Conservation (phyloP, 2,888 invertebrate species). For the Odontomyia ornata region DNA sequence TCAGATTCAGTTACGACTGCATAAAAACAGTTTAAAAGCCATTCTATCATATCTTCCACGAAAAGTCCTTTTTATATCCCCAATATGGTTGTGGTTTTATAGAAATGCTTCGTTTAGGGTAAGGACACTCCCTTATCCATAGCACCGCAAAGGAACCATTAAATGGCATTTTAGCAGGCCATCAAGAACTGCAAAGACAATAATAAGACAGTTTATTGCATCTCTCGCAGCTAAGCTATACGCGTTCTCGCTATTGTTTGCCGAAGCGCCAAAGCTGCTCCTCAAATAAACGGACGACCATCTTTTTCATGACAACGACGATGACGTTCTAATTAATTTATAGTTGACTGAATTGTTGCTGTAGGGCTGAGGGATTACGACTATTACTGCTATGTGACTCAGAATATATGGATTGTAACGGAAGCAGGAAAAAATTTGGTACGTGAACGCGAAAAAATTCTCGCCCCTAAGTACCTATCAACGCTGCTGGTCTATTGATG, state of each 20-base stretch:
- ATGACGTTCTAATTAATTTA: constrained; percentile 27
- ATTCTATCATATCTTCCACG: constrained; percentile 19
- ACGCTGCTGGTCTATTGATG: background rate
- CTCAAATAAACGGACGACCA: background rate
- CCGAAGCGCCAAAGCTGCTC: background rate
- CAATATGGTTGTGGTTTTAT: constrained; percentile 27
- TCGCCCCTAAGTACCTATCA: background rate
- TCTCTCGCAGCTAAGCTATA: background rate
- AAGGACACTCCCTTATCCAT: background rate
- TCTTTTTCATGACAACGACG: constrained; percentile 9
- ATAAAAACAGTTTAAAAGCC: constrained; percentile 19
- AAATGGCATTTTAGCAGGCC: constrained; percentile 31
- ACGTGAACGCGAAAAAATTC: background rate
- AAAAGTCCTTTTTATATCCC: constrained; percentile 15
- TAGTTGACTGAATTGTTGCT: constrained; percentile 19
- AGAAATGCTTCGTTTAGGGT: background rate
- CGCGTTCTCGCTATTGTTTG: background rate
- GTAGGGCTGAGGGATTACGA: background rate
- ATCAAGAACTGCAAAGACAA: constrained; percentile 33
- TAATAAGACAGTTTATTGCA: constrained; percentile 18
- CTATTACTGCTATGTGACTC: background rate
- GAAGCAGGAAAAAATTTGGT: background rate
- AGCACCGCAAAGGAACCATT: constrained; percentile 5
- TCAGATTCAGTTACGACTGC: constrained; percentile 13
- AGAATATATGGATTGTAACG: background rate